Percentiles rank a stretch among this genome's conserved stretches.
These are phyloP conservation scores for Platygyra sinensis DNA, from an alignment of 64 coral and sea anemone genomes.

Conservation along the genomic window DNA sequence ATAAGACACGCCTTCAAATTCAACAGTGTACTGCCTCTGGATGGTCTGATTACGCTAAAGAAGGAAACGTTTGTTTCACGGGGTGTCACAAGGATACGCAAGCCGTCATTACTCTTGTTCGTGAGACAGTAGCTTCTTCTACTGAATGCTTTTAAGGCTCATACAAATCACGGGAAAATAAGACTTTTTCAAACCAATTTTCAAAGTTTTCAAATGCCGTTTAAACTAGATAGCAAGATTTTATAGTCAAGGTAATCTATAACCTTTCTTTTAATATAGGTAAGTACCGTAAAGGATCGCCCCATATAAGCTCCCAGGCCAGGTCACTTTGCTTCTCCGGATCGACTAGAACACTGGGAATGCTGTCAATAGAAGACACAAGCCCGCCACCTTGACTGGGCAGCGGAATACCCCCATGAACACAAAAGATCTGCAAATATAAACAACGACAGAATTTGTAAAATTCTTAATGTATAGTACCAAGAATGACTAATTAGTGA, in stretches of 20 bases:
- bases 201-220: not conserved
- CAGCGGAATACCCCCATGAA: conserved; percentile 84
- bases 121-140: no score
- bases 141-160: no score
- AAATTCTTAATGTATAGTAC: no score
- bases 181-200: not conserved
- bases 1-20: no score
- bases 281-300: conserved; percentile 73
- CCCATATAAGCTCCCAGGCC: conserved; percentile 88
- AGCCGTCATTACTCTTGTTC: no score
- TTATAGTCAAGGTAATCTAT: not conserved
- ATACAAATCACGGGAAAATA: not conserved
- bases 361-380: conserved; percentile 50
- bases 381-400: conserved; percentile 64
- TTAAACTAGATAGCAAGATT: no score
- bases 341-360: conserved; percentile 47
- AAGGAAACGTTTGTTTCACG: no score
- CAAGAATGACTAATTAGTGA: no score
- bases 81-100: no score
- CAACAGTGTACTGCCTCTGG: no score
- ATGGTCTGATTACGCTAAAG: no score
- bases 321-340: conserved; percentile 63
- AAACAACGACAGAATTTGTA: not conserved
- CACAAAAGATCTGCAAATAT: conserved; percentile 69
- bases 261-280: no score